These are phyloP conservation scores for Drosophila parabipectinata DNA, from an alignment of 1,140 invertebrate genomes.

Conservation along the genomic window DNA sequence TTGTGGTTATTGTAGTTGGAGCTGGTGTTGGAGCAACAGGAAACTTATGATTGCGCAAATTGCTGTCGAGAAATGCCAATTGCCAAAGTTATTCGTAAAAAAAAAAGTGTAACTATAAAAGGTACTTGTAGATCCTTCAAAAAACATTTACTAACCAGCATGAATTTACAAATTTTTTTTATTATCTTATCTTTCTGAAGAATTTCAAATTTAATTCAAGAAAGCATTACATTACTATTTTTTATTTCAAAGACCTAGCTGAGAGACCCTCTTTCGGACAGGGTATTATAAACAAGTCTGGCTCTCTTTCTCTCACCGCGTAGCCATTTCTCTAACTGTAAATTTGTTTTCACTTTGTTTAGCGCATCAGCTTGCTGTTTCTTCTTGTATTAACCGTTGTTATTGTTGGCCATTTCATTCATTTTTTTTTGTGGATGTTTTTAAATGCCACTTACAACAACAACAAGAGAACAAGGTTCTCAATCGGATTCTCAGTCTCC, in stretches of 20 bases:
- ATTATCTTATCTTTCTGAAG: slow-evolving; percentile 4
- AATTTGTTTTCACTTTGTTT: slow-evolving; percentile 82
- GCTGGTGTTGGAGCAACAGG: slow-evolving; percentile 64
- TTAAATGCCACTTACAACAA: slow-evolving; percentile 50
- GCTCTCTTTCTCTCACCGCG: slow-evolving; percentile 19
- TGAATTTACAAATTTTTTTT: slow-evolving; percentile 11
- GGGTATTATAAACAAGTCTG: slow-evolving; percentile 36
- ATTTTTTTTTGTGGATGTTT: slow-evolving; percentile 60
- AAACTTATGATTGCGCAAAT: slow-evolving; percentile 78
- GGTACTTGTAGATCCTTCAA: too few species aligned
- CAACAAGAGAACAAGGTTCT: slow-evolving; percentile 50
- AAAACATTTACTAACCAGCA: slow-evolving; percentile 7
- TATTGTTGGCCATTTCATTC: slow-evolving; percentile 63
- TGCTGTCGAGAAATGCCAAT: slow-evolving; percentile 69
- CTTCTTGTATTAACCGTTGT: slow-evolving; percentile 21
- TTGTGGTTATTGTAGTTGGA: slow-evolving; percentile 1
- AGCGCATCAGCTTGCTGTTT: slow-evolving; percentile 69
- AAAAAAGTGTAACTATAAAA: too few species aligned
- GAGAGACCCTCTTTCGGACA: neutral
- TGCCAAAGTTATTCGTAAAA: slow-evolving; percentile 64
- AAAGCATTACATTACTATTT: neutral
- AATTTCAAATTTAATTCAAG: slow-evolving; percentile 16
- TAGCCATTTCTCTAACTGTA: slow-evolving; percentile 66
- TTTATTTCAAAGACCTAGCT: neutral
- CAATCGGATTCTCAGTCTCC: slow-evolving; percentile 45